phyloP scores from a whole-genome alignment of 2,113 vertebrate genomes.

The Aptenodytes patagonicus region DNA sequence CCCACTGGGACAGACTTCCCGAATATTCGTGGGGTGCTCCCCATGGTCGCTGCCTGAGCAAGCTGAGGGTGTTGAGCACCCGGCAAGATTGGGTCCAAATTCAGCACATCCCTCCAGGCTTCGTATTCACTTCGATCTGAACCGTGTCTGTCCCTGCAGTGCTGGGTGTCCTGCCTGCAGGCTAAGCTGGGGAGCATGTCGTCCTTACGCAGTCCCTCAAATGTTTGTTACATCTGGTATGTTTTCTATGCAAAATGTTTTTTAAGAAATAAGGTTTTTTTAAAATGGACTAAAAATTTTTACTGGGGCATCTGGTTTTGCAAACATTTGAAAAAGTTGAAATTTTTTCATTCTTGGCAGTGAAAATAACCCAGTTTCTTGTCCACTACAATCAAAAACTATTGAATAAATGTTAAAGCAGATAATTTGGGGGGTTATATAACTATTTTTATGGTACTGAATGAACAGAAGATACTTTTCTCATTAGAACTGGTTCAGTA shows the following conservation, averaged over 20 bases:
- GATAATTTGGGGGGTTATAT: background rate
- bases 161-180: background rate
- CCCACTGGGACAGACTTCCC: background rate
- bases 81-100: fast-evolving
- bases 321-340: conserved; percentile 14
- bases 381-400: background rate
- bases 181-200: background rate
- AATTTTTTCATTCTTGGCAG: background rate
- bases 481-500: background rate
- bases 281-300: background rate
- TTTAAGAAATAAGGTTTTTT: background rate
- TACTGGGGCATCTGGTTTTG: conserved; percentile 25
- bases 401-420: background rate
- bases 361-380: background rate
- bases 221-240: background rate
- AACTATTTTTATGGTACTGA: background rate
- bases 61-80: background rate
- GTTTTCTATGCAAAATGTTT: background rate
- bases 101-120: background rate
- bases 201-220: background rate
- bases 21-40: background rate
- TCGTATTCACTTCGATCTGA: fast-evolving
- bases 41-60: background rate
- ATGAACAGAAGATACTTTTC: background rate
- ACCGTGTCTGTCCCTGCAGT: background rate